Conservation (phyloP, 2,888 invertebrate genomes). For the Noctua janthe region DNA sequence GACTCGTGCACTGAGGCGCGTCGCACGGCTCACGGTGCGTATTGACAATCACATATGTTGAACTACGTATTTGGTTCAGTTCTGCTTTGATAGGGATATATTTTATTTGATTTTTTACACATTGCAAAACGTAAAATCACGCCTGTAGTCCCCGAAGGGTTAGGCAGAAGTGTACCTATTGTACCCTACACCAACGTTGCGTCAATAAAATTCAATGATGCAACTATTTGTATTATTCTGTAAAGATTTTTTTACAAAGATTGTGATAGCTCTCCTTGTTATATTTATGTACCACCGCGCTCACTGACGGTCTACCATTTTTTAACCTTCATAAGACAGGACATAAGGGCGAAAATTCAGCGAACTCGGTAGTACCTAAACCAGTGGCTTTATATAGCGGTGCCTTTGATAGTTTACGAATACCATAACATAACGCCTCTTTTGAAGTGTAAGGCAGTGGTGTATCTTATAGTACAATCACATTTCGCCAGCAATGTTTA, state of each 20-base stretch:
- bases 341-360: no score
- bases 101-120: background rate
- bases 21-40: slow-evolving; percentile 18
- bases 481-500: background rate
- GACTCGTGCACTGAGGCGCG: slow-evolving; percentile 30
- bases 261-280: background rate
- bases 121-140: background rate
- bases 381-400: background rate
- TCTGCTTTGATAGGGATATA: background rate
- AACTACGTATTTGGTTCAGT: background rate
- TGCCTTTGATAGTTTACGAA: background rate
- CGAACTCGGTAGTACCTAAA: background rate
- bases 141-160: background rate
- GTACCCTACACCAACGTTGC: background rate
- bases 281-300: background rate
- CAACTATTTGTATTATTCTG: background rate
- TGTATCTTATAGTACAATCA: background rate
- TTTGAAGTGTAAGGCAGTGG: background rate
- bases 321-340: no score
- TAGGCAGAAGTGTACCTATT: background rate
- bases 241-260: background rate
- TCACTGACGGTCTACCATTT: no score
- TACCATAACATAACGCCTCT: background rate
- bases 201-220: background rate
- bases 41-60: slow-evolving; percentile 34